phyloP scores from a whole-genome alignment of 2,113 vertebrate genomes.

The Cathartes aura region DNA sequence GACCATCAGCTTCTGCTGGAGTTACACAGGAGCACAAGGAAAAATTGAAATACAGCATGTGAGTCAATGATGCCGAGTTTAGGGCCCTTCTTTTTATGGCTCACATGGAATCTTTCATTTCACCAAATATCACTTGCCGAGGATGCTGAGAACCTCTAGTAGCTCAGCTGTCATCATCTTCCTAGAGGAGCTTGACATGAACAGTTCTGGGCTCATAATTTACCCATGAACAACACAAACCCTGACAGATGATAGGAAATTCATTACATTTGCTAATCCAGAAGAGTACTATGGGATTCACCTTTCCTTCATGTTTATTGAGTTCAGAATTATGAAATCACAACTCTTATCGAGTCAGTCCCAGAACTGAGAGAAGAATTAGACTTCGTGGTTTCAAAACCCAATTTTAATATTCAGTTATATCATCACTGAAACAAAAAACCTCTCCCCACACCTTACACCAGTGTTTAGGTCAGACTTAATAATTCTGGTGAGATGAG shows the following conservation, averaged over 20 bases:
- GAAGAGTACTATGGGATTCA: not conserved
- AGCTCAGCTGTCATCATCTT: not conserved
- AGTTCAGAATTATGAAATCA: not conserved
- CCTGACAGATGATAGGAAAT: not conserved
- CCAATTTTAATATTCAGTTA: not conserved
- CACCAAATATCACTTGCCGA: not conserved
- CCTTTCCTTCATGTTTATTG: not conserved
- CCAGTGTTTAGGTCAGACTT: not conserved
- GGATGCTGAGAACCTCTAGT: not conserved
- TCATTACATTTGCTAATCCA: not conserved
- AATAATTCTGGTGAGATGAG: not conserved
- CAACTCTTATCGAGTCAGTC: not conserved
- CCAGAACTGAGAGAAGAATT: not conserved
- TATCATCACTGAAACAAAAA: not conserved
- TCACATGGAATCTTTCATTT: not conserved
- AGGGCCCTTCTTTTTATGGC: not conserved
- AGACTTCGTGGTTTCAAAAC: not conserved
- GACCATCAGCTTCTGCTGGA: not conserved
- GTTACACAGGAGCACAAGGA: not conserved
- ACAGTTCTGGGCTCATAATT: not conserved
- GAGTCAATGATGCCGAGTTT: not conserved
- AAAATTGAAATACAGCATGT: fast-evolving
- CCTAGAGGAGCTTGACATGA: not conserved
- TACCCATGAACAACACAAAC: not conserved
- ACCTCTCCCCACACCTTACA: not conserved